Evolutionary conservation across 2,797 vertebrate genomes (phyloP).

Genomic region (Channallabes apus): DNA sequence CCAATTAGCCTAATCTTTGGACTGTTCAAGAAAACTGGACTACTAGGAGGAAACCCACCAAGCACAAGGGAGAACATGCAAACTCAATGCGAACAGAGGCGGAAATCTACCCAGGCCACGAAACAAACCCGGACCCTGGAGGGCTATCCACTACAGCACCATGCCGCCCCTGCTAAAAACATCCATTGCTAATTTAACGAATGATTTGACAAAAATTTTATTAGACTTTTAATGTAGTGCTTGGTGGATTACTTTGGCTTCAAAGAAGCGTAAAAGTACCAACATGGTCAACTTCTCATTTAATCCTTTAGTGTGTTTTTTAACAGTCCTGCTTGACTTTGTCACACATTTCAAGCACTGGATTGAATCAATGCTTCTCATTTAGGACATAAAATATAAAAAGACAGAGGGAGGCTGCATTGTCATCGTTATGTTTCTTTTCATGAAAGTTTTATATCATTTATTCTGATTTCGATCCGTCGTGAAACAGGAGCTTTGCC

Average conservation of each 20-base stretch:
- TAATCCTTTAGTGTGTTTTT: not conserved
- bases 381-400: not conserved
- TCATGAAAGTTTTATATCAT: slow-evolving; percentile 38
- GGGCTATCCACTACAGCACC: not conserved
- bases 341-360: not conserved
- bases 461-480: slow-evolving; percentile 32
- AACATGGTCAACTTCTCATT: not conserved
- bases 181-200: not conserved
- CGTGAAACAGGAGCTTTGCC: slow-evolving; percentile 4
- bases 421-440: slow-evolving; percentile 23
- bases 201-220: not conserved
- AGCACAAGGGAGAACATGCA: no score
- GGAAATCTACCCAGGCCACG: no score
- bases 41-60: no score
- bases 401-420: not conserved
- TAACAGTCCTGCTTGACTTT: not conserved
- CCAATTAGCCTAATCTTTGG: no score
- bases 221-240: not conserved
- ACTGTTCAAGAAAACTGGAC: no score
- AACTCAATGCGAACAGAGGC: no score
- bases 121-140: no score
- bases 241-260: not conserved
- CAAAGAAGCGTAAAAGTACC: not conserved
- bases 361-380: not conserved
- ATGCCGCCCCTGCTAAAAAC: not conserved